Evolutionary conservation across 92 coral and sea anemone species (phyloP).

Genomic region (Porites evermanni): DNA sequence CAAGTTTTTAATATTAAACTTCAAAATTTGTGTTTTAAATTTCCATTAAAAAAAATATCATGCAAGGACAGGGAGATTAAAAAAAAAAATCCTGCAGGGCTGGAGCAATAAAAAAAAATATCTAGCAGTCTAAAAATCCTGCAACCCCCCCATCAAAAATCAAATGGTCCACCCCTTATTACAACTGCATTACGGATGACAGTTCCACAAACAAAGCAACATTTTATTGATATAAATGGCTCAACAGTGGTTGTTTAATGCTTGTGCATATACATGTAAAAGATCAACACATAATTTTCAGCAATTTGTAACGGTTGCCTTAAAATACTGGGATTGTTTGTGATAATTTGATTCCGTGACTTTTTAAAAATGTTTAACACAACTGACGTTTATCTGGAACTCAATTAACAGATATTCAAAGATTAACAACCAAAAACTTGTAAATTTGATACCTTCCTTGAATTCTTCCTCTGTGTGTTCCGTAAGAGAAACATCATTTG

Average conservation of each 20-base stretch:
- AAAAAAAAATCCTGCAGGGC: no score
- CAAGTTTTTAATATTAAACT: no score
- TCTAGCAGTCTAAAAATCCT: no score
- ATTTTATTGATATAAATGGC: not conserved
- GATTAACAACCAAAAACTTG: constrained; percentile 18
- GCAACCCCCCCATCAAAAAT: no score
- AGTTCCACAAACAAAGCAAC: constrained; percentile 1
- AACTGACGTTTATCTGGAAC: constrained; percentile 23
- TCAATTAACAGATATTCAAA: constrained; percentile 17
- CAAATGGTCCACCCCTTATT: not conserved
- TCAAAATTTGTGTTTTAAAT: no score
- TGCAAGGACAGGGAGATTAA: no score
- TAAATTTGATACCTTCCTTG: not conserved
- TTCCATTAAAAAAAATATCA: no score
- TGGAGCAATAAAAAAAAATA: no score
- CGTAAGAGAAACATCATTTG: no score
- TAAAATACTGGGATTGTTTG: constrained; percentile 15
- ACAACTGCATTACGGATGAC: constrained; percentile 9
- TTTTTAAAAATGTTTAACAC: constrained; percentile 16
- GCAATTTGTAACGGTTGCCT: not conserved
- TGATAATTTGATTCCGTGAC: constrained; percentile 19
- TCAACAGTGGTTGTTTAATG: not conserved
- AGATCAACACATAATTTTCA: not conserved
- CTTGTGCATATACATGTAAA: not conserved
- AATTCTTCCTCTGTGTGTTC: no score